Evolutionary conservation across 2,888 invertebrate species (phyloP).

Genomic region (Orthosia gracilis): DNA sequence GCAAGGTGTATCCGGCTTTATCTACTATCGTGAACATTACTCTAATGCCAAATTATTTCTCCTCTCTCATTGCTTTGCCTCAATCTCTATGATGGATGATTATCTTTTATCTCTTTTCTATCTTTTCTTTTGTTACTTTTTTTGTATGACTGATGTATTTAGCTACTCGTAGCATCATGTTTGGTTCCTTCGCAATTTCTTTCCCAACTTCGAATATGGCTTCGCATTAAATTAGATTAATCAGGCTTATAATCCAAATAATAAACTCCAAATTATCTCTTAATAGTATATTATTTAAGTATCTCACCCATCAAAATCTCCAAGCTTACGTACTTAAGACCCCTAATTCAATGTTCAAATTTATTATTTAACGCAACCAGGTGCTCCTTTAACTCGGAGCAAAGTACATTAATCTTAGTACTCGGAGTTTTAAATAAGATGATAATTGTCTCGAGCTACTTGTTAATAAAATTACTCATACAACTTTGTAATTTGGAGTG

Average conservation of each 20-base stretch:
- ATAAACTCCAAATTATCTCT: not conserved
- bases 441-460: slow-evolving; percentile 62
- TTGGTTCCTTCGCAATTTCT: not conserved
- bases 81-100: too few species aligned
- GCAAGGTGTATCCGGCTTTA: not conserved
- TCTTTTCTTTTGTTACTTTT: too few species aligned
- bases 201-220: not conserved
- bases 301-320: slow-evolving; percentile 18
- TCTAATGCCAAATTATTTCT: not conserved
- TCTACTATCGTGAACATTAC: not conserved
- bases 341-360: slow-evolving; percentile 53
- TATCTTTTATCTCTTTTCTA: too few species aligned
- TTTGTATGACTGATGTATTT: too few species aligned
- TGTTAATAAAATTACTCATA: slow-evolving; percentile 64
- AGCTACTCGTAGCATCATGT: too few species aligned
- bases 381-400: slow-evolving; percentile 36
- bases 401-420: slow-evolving; percentile 58
- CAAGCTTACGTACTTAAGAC: slow-evolving; percentile 25
- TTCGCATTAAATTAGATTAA: not conserved
- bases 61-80: too few species aligned
- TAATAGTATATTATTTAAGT: slow-evolving; percentile 23
- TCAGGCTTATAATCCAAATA: not conserved
- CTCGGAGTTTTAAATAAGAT: slow-evolving; percentile 60
- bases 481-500: slow-evolving; percentile 60
- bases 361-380: slow-evolving; percentile 45